phyloP scores from a whole-genome alignment of 2,797 vertebrate genomes.

The Scolopax bukidnonensis region DNA sequence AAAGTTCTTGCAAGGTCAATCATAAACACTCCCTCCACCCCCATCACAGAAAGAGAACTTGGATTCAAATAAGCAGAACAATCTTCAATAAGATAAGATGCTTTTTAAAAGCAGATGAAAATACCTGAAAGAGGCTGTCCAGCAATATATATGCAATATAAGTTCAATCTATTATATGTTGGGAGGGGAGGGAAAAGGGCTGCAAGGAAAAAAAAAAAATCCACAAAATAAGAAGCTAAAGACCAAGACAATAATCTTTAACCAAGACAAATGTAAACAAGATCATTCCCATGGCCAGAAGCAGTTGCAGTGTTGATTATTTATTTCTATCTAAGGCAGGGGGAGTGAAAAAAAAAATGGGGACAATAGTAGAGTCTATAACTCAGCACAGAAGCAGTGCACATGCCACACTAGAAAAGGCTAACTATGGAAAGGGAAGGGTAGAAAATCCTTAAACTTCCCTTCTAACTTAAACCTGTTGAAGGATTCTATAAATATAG shows the following conservation, averaged over 20 bases:
- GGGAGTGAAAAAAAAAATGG: not conserved
- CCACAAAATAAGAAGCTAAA: not conserved
- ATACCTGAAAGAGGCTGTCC: not conserved
- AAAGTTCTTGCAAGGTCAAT: not conserved
- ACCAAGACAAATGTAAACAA: not conserved
- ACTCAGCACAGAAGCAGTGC: rapidly evolving
- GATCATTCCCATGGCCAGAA: not conserved
- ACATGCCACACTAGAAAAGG: not conserved
- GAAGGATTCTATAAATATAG: slow-evolving; percentile 38
- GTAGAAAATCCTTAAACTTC: slow-evolving; percentile 45
- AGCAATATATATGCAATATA: not conserved
- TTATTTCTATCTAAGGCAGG: not conserved
- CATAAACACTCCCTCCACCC: not conserved
- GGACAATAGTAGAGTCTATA: not conserved
- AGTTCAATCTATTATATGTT: not conserved
- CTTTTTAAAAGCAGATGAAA: not conserved
- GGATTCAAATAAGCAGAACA: not conserved
- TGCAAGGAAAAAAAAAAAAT: not conserved
- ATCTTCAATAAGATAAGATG: not conserved
- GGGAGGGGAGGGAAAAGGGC: no score
- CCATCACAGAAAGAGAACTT: not conserved
- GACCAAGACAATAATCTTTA: not conserved
- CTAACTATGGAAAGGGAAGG: slow-evolving; percentile 28
- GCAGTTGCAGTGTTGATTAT: not conserved
- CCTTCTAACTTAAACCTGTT: not conserved